phyloP scores from a whole-genome alignment of 2,113 vertebrate species.

The Cyrtonyx montezumae region DNA sequence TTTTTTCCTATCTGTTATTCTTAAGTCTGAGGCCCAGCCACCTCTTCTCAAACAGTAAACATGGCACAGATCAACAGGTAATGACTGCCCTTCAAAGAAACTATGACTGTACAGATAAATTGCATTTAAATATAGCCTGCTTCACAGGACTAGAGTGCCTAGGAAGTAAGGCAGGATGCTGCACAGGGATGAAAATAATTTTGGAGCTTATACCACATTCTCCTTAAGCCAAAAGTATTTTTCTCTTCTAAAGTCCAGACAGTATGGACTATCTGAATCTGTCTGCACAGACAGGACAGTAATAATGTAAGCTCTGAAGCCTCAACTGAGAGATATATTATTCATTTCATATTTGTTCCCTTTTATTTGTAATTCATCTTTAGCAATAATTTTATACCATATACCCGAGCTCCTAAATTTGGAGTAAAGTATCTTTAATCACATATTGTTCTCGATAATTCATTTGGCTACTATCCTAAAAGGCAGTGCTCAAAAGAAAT shows the following conservation, averaged over 20 bases:
- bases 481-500: background rate
- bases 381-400: background rate
- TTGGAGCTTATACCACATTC: background rate
- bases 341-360: background rate
- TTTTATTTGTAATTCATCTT: background rate
- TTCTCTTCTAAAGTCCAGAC: background rate
- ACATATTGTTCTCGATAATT: background rate
- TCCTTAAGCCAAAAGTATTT: background rate
- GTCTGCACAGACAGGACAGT: background rate
- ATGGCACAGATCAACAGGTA: background rate
- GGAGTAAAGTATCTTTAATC: background rate
- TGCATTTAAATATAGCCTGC: background rate
- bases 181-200: background rate
- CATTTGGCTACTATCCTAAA: background rate
- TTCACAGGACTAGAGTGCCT: background rate
- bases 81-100: background rate
- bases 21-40: background rate
- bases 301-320: background rate
- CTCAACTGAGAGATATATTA: background rate
- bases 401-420: background rate
- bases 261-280: background rate
- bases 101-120: background rate
- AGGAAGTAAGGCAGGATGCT: background rate
- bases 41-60: background rate
- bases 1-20: background rate